Evolutionary conservation across 2,113 vertebrate species (phyloP), one percentile per base, ranked within the genome.

Genomic region (Chionomys nivalis): DNA sequence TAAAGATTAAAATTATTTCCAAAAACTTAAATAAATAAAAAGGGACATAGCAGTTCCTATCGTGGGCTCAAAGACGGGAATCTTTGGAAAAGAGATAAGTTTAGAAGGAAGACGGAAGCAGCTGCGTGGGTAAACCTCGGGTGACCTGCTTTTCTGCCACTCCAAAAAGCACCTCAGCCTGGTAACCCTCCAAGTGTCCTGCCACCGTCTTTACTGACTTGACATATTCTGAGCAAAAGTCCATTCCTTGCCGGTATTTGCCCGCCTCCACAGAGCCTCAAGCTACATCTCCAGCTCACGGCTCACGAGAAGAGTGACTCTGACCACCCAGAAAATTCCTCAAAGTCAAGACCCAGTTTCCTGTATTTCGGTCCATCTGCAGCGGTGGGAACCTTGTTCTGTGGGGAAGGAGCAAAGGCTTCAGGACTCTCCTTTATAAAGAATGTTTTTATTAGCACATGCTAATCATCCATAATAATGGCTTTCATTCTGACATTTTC

Each of bases 141-240:
- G 0, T 68, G 85, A 89, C 58, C 90, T 14, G 66, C 85, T 87
- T 89, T 92, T 39, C 77, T 42, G 66, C 36, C 31, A 1, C 66
- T 42, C 2, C 12, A 5, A 23, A 4, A 4, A 39, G 33, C 68
- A 31, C 24, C 19, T 16, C 0, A 0, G 33, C 49, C 3, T 9
- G 36, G 23, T 7, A 24, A 83, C 12, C 75, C 44, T 47, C 2
- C 68, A 21, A 7, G 87, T 13, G 11, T 49, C 88, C 36, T 70
- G 77, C 21, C 0, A 0, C 47, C 77, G 39, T 65, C 82, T 66
- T 65, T 75, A 44, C 12, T 49, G 77, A 85, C 58, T 87, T 82
- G 90, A 85, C 17, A 0, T 2, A 23, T 77, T 94, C 58, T 5
- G 0, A 1, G 23, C 65, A 12, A 39, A 39, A 72, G 44, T 2